Base-by-base conservation (phyloP, 2,888 invertebrate genomes). In the Protonemura montana region DNA sequence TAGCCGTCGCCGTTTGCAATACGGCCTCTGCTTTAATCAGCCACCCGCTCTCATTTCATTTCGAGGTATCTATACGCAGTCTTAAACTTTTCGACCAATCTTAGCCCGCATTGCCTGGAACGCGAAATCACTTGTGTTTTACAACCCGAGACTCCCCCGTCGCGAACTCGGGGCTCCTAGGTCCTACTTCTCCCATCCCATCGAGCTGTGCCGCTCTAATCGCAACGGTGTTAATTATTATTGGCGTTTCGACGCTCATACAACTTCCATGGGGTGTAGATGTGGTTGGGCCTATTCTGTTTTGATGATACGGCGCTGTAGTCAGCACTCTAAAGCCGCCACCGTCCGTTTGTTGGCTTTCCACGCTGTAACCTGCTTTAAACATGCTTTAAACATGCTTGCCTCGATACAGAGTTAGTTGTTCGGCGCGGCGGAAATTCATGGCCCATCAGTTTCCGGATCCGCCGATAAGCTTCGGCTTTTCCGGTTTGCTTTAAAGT, bases 401-500 rank as follows among this genome's bases (percentile, higher is more conserved):
- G 1, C 21, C 16, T 59, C 59, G 59, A 59, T 59, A 21, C 59
- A 59, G 59, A 59, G 59, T 29, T 27, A n/a, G 81, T 35, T 83
- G 35, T n/a, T n/a, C 13, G 82, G 82, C 42, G 82, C 42, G n/a
- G n/a, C n/a, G 82, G 30, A 41, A 83, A 30, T 41, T 41, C 82
- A 27, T 16, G 25, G 82, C n/a, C 42, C 82, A 83, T 83, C 82
- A 83, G 82, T 41, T 83, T 83, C 82, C 82, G 82, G 30, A 41
- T 26, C 41, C 42, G 82, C 21, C 82, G 82, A 83, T 83, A 83
- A 83, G 82, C 82, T 25, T 41, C 35, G 30, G 82, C 82, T 41
- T 41, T 83, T 83, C 82, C 82, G 81, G 81, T 81, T 59, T 59
- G 21, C 59, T 59, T 59, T 59, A 59, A 59, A 59, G 59, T 59